These are phyloP conservation scores for Hylaea fasciaria DNA, from an alignment of 2,888 invertebrate genomes.

Conservation along the genomic window DNA sequence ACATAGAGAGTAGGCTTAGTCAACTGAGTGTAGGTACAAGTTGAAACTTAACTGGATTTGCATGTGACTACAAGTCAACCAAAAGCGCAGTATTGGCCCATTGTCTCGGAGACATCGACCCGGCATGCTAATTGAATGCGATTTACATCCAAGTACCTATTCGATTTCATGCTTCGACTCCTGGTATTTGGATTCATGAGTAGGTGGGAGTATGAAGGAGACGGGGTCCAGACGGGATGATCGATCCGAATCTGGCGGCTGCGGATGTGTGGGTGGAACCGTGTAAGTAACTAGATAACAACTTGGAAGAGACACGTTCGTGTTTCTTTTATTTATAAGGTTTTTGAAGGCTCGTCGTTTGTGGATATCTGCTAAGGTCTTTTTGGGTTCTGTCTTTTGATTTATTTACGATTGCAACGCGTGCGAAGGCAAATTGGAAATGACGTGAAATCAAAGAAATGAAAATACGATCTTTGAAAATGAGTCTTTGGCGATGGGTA, in stretches of 20 bases:
- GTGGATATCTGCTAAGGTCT: too few relatives aligned
- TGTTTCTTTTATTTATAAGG: neutral
- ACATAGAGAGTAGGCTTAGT: conserved; percentile 10
- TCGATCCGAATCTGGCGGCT: conserved; percentile 43
- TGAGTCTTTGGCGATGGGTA: too few relatives aligned
- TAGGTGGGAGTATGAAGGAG: conserved; percentile 25
- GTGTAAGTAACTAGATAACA: conserved; percentile 15
- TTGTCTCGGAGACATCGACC: conserved; percentile 57
- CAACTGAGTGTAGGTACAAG: conserved; percentile 1
- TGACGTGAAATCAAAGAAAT: neutral
- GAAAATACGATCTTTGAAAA: too few relatives aligned
- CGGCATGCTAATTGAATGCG: conserved; percentile 49
- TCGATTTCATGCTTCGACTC: conserved; percentile 43
- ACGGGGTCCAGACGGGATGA: conserved; percentile 46
- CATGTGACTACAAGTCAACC: conserved; percentile 28
- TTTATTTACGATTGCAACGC: too few relatives aligned
- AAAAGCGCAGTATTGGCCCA: conserved; percentile 47
- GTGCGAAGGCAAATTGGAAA: too few relatives aligned
- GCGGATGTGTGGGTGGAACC: neutral
- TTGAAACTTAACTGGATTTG: conserved; percentile 9
- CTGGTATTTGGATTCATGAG: conserved; percentile 39
- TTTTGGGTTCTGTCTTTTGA: too few relatives aligned
- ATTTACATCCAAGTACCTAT: conserved; percentile 44
- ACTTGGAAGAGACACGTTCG: neutral
- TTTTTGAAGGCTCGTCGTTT: neutral